Evolutionary conservation across 2,113 vertebrate genomes (phyloP), one percentile per base, ranked within the genome.

Genomic region (Leptobrachium leishanense): DNA sequence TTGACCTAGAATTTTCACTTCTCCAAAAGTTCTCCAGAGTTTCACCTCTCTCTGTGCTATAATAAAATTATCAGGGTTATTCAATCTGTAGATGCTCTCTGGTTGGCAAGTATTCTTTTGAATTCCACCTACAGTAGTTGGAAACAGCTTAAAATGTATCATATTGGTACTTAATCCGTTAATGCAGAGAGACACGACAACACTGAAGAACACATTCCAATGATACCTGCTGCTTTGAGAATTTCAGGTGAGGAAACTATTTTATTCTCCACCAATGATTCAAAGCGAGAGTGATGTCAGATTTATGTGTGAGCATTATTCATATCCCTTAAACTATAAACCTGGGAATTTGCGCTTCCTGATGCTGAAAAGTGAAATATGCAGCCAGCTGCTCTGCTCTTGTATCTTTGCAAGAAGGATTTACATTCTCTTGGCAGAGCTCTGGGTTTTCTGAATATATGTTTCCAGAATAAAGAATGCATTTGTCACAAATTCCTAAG

Each of bases 251-350:
- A 73, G 65, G 11, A 63, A 41, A 71, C 71, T 78, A 42, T 73
- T 20, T 10, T 72, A 8, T 39, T 57, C n/a, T n/a, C 41, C 6
- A 57, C 43, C 41, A 73, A 55, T 73, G 46, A 44, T 39, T 41
- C 12, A 39, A 43, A 44, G 77, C 7, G 67, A 68, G 20, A 40
- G 41, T 43, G n/a, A 9, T 44, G 66, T 74, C 54, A 74, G 40
- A 79, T 59, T 72, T 72, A 74, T 68, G 74, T 57, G 46, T 74
- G 46, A 68, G 50, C 54, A 80, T 74, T 80, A 73, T 80, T 80
- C 63, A 80, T 59, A 68, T 44, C 41, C 63, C 72, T 65, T 73
- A 73, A 73, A 80, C 50, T 44, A 8, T 74, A 74, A 66, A 41
- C 50, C 44, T 73, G 70, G 70, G 77, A 80, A 67, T 80, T 80